Evolutionary conservation across 2,113 vertebrate species (phyloP).

Genomic region (Apaloderma vittatum): DNA sequence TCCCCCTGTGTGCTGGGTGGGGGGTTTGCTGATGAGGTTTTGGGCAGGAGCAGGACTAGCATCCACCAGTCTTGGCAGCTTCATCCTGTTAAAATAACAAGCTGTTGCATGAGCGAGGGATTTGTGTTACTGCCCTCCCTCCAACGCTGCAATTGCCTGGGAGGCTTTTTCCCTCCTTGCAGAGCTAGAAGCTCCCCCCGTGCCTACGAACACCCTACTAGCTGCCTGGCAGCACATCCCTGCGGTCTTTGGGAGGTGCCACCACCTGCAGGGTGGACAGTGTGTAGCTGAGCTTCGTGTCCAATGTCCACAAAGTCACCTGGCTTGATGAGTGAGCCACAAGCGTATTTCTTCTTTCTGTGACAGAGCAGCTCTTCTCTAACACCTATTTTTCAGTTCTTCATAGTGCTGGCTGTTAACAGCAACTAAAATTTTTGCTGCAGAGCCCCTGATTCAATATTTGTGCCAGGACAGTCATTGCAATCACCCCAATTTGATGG

Average conservation of each 20-base stretch:
- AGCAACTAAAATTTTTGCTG: neutral
- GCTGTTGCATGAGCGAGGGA: neutral
- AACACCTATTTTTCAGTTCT: neutral
- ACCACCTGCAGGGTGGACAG: neutral
- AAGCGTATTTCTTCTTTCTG: rapidly evolving
- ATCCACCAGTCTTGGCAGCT: neutral
- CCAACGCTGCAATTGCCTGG: neutral
- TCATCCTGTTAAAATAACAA: neutral
- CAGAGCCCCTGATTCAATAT: neutral
- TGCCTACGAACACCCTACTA: neutral
- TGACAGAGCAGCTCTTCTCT: neutral
- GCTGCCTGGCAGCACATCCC: rapidly evolving
- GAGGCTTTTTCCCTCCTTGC: neutral
- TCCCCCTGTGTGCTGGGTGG: neutral
- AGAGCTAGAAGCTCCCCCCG: neutral
- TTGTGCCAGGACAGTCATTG: neutral
- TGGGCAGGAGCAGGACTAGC: neutral
- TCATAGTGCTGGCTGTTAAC: neutral
- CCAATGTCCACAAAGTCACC: neutral
- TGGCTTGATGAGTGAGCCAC: neutral
- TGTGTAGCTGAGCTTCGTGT: neutral
- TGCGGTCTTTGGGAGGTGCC: neutral
- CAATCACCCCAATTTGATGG: neutral
- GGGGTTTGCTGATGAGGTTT: neutral
- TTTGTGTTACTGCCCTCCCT: neutral